A percentile compares a stretch with the other conserved stretches of the same genome.
Evolutionary conservation across 1,140 invertebrate genomes (phyloP).

Genomic region (Euura lappo): DNA sequence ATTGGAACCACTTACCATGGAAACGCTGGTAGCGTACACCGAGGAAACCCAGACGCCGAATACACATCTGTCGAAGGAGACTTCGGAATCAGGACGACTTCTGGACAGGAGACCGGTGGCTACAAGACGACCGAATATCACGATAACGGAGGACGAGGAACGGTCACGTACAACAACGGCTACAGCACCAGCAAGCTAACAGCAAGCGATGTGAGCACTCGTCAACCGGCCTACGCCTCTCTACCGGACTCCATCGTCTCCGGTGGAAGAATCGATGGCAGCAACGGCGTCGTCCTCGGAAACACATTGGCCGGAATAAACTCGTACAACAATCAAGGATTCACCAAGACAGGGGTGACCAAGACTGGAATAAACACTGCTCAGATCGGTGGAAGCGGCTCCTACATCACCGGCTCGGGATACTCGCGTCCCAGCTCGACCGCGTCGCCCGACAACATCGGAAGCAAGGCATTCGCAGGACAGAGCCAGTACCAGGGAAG

Average conservation of each 20-base stretch:
- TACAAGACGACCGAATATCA: constrained; percentile 46
- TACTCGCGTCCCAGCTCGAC: constrained; percentile 31
- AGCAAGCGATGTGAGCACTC: constrained; percentile 35
- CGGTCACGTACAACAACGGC: constrained; percentile 43
- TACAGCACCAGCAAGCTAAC: constrained; percentile 40
- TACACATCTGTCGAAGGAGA: background rate
- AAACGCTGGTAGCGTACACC: background rate
- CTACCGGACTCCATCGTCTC: constrained; percentile 27
- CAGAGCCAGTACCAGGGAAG: background rate
- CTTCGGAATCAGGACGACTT: background rate
- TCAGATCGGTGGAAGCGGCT: constrained; percentile 50
- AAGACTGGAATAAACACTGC: constrained; percentile 54
- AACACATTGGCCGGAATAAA: constrained; percentile 9
- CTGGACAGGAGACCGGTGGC: background rate
- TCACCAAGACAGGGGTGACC: constrained; percentile 54
- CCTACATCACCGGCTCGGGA: constrained; percentile 43
- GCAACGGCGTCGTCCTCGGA: constrained; percentile 19
- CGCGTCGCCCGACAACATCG: constrained; percentile 33
- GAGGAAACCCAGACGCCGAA: background rate
- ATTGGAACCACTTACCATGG: background rate
- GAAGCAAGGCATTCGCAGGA: background rate
- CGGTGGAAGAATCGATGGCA: constrained; percentile 23
- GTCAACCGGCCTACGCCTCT: constrained; percentile 26
- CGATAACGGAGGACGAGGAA: constrained; percentile 44
- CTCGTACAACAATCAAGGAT: constrained; percentile 37